A percentile compares a stretch with the other conserved stretches of the same genome.
Conservation (phyloP, 2,797 vertebrate species). For the Mus spretus region DNA sequence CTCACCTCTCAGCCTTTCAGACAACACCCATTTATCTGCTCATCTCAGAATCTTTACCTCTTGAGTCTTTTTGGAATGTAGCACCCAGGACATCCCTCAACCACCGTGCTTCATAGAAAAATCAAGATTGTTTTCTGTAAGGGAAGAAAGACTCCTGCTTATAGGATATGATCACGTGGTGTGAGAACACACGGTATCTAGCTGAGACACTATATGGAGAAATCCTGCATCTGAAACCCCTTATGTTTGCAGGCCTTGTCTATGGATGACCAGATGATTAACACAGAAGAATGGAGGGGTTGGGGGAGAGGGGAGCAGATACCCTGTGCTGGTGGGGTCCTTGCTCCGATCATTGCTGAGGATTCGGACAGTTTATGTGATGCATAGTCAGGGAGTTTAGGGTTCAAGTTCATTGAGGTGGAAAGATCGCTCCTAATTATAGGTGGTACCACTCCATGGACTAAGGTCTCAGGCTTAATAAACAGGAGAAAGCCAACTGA, state of each 20-base stretch:
- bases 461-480: not conserved
- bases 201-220: not conserved
- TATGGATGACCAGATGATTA: not conserved
- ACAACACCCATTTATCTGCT: not conserved
- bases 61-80: not conserved
- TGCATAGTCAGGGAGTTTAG: not conserved
- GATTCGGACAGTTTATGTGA: not conserved
- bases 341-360: not conserved
- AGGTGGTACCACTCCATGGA: not conserved
- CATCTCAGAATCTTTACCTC: not conserved
- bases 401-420: not conserved
- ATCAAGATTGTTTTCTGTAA: not conserved
- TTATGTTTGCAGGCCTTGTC: not conserved
- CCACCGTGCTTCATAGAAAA: not conserved
- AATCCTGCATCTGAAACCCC: not conserved
- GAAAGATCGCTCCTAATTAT: not conserved
- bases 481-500: not conserved
- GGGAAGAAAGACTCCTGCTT: conserved; percentile 9
- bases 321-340: no score
- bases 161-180: conserved; percentile 2
- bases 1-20: not conserved
- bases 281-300: not conserved
- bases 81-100: conserved; percentile 23
- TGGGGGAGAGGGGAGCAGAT: not conserved
- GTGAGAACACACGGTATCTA: not conserved